Conservation (phyloP, 2,888 invertebrate genomes). For the Pandemis corylana region DNA sequence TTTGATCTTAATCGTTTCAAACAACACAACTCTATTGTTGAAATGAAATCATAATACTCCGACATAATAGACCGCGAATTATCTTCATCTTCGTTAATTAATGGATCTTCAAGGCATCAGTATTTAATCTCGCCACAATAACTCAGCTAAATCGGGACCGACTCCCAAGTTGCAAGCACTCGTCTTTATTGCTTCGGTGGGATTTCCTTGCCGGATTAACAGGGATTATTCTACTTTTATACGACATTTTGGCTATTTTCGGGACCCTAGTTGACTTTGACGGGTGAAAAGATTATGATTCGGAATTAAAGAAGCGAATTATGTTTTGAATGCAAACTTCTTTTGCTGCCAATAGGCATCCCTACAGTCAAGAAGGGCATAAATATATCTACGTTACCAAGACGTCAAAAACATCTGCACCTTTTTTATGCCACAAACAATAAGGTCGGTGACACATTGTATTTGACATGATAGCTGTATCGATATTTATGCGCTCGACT, state of each 20-base stretch:
- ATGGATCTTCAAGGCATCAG: slow-evolving; percentile 10
- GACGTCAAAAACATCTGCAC: no score
- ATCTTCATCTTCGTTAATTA: slow-evolving; percentile 7
- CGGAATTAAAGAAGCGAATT: neutral
- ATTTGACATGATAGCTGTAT: no score
- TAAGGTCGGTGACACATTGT: no score
- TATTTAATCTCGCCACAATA: slow-evolving; percentile 21
- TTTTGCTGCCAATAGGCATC: no score
- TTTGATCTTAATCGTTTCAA: neutral
- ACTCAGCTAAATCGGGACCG: slow-evolving; percentile 33
- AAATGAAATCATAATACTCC: neutral
- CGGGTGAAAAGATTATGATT: slow-evolving; percentile 1
- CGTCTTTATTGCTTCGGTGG: slow-evolving; percentile 40
- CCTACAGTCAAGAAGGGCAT: no score
- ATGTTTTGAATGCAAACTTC: no score
- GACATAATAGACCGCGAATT: neutral
- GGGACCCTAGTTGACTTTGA: slow-evolving; percentile 2
- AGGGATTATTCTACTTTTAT: slow-evolving; percentile 46
- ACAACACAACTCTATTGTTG: neutral
- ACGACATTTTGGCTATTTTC: neutral
- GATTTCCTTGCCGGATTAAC: slow-evolving; percentile 42
- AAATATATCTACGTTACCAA: no score
- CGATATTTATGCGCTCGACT: no score
- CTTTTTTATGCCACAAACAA: no score
- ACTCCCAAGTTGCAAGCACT: slow-evolving; percentile 23